Percentiles rank a stretch among this genome's conserved stretches.
phyloP scores from a whole-genome alignment of 2,888 invertebrate species.

The Synanthedon formicaeformis region DNA sequence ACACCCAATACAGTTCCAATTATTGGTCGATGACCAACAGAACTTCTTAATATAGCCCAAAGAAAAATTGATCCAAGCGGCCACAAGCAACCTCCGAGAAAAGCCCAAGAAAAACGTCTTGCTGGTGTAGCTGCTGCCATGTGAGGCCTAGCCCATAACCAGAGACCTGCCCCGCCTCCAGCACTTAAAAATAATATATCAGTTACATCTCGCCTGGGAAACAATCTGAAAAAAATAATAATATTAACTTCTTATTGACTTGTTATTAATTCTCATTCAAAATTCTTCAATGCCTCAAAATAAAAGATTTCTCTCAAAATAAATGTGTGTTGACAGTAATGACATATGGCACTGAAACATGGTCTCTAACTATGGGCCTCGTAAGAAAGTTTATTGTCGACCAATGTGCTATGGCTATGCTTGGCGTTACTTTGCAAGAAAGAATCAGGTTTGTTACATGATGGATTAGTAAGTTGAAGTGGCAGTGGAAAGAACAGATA shows the following conservation, averaged over 20 bases:
- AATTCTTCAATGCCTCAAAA: too few relatives aligned
- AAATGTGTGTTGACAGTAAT: too few relatives aligned
- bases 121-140: conserved; percentile 74
- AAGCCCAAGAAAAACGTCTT: conserved; percentile 78
- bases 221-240: conserved; percentile 76
- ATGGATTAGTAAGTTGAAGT: too few relatives aligned
- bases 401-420: neutral
- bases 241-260: too few relatives aligned
- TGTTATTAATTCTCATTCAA: too few relatives aligned
- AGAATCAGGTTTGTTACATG: too few relatives aligned
- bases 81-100: conserved; percentile 82
- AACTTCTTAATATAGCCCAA: conserved; percentile 87
- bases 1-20: conserved; percentile 78
- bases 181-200: conserved; percentile 85
- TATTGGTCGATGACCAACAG: conserved; percentile 78
- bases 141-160: conserved; percentile 85
- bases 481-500: too few relatives aligned
- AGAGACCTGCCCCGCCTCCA: conserved; percentile 84
- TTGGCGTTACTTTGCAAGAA: too few relatives aligned
- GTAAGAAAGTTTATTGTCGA: neutral
- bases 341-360: too few relatives aligned
- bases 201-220: conserved; percentile 81
- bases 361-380: too few relatives aligned
- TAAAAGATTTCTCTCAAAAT: too few relatives aligned
- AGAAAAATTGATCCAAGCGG: conserved; percentile 90